These are phyloP conservation scores for Acrobasis consociella DNA, from an alignment of 2,888 invertebrate species.

Conservation along the genomic window DNA sequence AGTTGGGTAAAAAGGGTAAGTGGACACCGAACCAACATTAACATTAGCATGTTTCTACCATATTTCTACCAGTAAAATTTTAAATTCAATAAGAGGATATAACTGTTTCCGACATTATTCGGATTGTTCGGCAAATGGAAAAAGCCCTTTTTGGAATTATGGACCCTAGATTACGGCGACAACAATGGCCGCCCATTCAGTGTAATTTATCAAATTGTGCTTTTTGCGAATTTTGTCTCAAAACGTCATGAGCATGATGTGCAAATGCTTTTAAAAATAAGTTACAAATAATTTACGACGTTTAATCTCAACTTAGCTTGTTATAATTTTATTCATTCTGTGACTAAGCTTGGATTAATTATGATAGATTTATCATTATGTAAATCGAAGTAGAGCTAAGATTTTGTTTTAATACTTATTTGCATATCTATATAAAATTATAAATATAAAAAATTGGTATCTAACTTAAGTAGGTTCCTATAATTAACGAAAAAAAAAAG, in stretches of 20 bases:
- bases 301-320: background rate
- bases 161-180: background rate
- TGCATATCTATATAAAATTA: too few relatives aligned
- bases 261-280: background rate
- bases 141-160: constrained; percentile 2
- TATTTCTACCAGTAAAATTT: too few relatives aligned
- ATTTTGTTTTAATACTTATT: too few relatives aligned
- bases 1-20: too few relatives aligned
- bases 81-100: background rate
- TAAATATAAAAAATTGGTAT: too few relatives aligned
- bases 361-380: too few relatives aligned
- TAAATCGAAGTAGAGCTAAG: too few relatives aligned
- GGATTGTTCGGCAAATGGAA: constrained; percentile 10
- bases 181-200: constrained; percentile 7
- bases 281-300: background rate
- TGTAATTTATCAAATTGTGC: constrained; percentile 7
- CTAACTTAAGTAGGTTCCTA: too few relatives aligned
- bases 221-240: background rate
- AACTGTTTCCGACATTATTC: background rate
- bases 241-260: constrained; percentile 3
- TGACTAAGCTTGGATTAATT: background rate
- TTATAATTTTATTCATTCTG: too few relatives aligned
- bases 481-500: too few relatives aligned
- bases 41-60: too few relatives aligned
- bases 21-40: too few relatives aligned